Evolutionary conservation across 2,113 vertebrate genomes (phyloP), one percentile per base, ranked within the genome.

Genomic region (Phoxinus phoxinus): DNA sequence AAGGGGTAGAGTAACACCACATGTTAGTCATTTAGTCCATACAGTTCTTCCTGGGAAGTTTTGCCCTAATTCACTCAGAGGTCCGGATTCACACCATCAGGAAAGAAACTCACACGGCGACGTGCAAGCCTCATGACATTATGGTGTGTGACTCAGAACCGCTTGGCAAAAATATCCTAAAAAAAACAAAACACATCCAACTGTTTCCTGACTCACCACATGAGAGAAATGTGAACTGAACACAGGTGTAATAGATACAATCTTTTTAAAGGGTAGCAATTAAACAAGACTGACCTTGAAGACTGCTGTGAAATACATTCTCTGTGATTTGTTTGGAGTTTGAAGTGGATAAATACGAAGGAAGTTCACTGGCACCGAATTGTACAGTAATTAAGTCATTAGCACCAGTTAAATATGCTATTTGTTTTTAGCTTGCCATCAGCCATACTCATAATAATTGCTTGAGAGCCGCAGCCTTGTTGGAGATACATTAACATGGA

Each of bases 371-470:
- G 63, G 75, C 84, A 83, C 81, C 41, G 41, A 84, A 86, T 85
- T 86, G 87, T 84, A 84, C 58, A 85, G 63, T 51, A 89, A 90
- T 92, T 90, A 91, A 91, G 84, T 86, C 84, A 91, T 92, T 90
- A 90, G 85, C 84, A 81, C 88, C 86, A 83, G 88, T 89, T 91
- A 90, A 91, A 91, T 93, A 87, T 67, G 91, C 91, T 86, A 88
- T 91, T 87, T 88, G 79, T 91, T 93, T 88, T 84, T 87, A 86
- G 87, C 84, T 88, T 90, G 86, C 87, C 87, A 82, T 87, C 85
- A 77, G 88, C 78, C 86, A 86, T 90, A 89, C 89, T 92, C 83
- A 89, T 90, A 81, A 82, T 90, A 88, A 91, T 90, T 88, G 83
- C 81, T 81, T 83, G 87, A 89, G 53, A 88, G 86, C 89, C 88